Conservation (phyloP, 2,797 vertebrate genomes). For the Siniperca undulata region DNA sequence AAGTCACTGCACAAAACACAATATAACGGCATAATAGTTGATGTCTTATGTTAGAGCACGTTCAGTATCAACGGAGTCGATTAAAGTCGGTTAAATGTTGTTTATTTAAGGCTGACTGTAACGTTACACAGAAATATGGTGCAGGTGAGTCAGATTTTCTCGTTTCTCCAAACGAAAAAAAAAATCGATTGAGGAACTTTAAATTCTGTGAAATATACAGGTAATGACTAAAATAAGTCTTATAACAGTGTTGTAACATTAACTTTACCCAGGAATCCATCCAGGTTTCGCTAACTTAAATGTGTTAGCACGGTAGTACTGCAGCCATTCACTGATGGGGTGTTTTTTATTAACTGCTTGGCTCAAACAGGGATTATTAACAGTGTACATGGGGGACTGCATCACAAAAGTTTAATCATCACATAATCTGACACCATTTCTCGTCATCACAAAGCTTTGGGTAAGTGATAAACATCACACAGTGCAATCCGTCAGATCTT, state of each 20-base stretch:
- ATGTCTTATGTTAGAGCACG: background rate
- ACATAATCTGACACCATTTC: conserved; percentile 19
- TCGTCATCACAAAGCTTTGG: conserved; percentile 40
- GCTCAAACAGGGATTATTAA: conserved; percentile 36
- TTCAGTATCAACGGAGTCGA: rapidly evolving
- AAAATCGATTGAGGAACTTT: background rate
- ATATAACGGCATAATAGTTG: rapidly evolving
- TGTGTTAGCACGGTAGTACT: conserved; percentile 15
- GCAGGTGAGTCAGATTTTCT: conserved; percentile 11
- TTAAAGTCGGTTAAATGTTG: background rate
- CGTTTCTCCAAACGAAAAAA: conserved; percentile 13
- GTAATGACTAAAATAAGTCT: background rate
- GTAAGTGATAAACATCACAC: conserved; percentile 47
- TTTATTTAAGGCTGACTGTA: conserved; percentile 71
- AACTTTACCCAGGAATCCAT: background rate
- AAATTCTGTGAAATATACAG: conserved; percentile 5
- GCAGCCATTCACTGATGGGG: background rate
- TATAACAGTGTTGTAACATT: background rate
- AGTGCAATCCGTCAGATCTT: conserved; percentile 48
- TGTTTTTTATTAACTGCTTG: conserved; percentile 16
- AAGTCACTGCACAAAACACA: background rate
- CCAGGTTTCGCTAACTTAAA: conserved; percentile 6
- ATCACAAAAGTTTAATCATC: conserved; percentile 37
- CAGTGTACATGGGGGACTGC: conserved; percentile 36
- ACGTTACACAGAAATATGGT: conserved; percentile 52